Base-by-base conservation (phyloP, 2,797 vertebrate species). In the Semaprochilodus insignis region DNA sequence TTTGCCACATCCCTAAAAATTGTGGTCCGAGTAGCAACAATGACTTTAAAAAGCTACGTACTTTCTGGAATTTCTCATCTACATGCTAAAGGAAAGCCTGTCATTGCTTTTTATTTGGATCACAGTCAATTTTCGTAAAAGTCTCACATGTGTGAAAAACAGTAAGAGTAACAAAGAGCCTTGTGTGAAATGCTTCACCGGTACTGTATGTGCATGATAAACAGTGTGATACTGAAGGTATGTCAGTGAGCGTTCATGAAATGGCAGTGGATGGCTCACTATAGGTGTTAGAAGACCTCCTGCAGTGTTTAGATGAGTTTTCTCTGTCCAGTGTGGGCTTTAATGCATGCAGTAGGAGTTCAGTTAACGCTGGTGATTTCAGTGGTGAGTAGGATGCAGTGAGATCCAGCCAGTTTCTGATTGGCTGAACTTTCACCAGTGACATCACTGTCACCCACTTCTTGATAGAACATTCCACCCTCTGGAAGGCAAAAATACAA, bases 381-480 rank as follows among this genome's bases (percentile, higher is more conserved):
- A 48, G 36, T 70, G 36, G 19, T 48, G 67, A 54, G 17, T 70
- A 81, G 63, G 23, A 62, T 31, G 63, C 31, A 36, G 31, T 66
- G 63, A 36, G 27, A 36, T 14, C 27, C 62, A 34, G 31, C 27
- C 31, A 19, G 63, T 34, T 34, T 66, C 63, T 66, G 63, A 66
- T 34, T 66, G 63, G 63, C 63, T 66, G 27, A 34, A 66, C 14
- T 36, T 36, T 66, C 15, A 36, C 31, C 31, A 36, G 27, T 66
- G 63, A 66, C 63, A 34, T 66, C 63, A 66, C 2, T 36, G 31
- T 66, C 63, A 66, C 63, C 63, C 63, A 66, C 63, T 66, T 19
- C 62, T 31, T 34, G 27, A 66, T 34, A 66, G 1, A 63, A 63
- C 23, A 63, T 63, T 63, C 60, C 60, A 16, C 60, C 60, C 25